Base-by-base conservation (phyloP, 1,140 invertebrate species). In the Amyelois transitella region DNA sequence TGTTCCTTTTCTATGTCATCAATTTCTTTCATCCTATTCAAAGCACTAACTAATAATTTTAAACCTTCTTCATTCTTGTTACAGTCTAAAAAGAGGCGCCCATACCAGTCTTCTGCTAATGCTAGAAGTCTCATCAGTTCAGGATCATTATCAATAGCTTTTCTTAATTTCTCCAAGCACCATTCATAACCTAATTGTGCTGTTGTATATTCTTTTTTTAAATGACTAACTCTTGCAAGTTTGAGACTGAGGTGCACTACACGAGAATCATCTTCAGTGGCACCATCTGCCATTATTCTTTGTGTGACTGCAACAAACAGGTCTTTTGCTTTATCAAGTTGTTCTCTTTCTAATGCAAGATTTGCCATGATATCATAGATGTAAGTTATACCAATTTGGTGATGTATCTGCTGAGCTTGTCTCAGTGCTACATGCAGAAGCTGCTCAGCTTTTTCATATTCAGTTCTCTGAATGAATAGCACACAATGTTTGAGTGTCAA, bases 341-440 rank as follows among this genome's bases (percentile, higher is more conserved):
- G 90, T 44, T 92, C 91, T 48, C 89, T 88, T 67, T 95, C 90
- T 72, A 96, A 92, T 12, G 96, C 96, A 45, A 98, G 88, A 88
- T 98, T 97, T 5, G 96, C 97, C 92, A 99, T 92, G 5, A 96
- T 71, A 89, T 98, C 96, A 77, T 94, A 97, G 55, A 97, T 93
- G 69, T 97, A 97, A 6, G 95, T 94, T 48, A 96, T 88, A 20
- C 93, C 96, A 64, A 94, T 87, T 60, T 92, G 75, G 83, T 95
- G 92, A 49, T 93, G 90, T 38, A 94, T 86, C 69, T 95, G 93
- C 78, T 97, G 95, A 6, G 96, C 96, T 76, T 96, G 90, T 48
- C 92, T 92, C 45, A 97, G 86, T 1, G 95, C 95, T 21, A 96
- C 72, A 81, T 96, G 95, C 20, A 98, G 88, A 78, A 96, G 91